phyloP scores from a whole-genome alignment of 2,113 vertebrate genomes.

The Anolis carolinensis region DNA sequence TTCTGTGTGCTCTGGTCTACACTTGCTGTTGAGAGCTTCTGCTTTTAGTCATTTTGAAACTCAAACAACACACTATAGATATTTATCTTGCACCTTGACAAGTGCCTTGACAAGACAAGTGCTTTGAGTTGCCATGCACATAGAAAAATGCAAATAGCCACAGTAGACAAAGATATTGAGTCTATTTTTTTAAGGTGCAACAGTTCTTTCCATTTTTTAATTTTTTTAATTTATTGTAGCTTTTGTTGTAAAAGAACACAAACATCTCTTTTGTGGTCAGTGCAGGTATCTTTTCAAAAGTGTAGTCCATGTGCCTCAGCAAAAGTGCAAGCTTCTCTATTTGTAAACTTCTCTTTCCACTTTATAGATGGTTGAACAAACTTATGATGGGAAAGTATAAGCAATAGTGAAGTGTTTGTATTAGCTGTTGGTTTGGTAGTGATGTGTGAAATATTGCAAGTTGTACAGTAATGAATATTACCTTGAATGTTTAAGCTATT shows the following conservation, averaged over 20 bases:
- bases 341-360: background rate
- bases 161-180: no score
- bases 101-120: background rate
- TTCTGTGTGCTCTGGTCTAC: background rate
- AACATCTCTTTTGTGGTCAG: background rate
- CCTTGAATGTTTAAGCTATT: slow-evolving; percentile 40
- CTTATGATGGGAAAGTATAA: background rate
- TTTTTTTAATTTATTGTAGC: background rate
- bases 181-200: no score
- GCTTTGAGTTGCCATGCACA: background rate
- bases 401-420: background rate
- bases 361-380: background rate
- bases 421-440: slow-evolving; percentile 42
- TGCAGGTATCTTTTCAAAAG: background rate
- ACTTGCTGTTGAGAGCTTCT: no score
- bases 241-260: background rate
- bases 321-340: background rate
- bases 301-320: no score
- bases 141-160: background rate
- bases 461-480: slow-evolving; percentile 25
- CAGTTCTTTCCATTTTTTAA: background rate
- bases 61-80: background rate
- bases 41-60: background rate
- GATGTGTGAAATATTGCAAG: slow-evolving; percentile 41
- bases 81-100: background rate